Conservation (phyloP, 2,113 vertebrate species). For the Nesoenas mayeri region DNA sequence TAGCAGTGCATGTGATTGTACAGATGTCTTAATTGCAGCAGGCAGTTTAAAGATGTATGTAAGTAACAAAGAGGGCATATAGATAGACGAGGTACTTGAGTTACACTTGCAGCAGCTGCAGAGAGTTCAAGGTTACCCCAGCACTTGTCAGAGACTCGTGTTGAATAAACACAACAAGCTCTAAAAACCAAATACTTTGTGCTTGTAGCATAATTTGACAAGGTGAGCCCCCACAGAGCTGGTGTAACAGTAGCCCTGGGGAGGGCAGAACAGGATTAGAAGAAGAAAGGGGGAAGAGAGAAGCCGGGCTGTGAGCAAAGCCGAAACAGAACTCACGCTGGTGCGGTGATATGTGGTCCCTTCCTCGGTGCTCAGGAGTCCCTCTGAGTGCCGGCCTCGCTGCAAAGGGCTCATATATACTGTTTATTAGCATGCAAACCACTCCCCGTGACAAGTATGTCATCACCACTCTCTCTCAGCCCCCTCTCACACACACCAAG, state of each 20-base stretch:
- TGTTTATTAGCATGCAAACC: constrained; percentile 7
- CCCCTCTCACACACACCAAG: background rate
- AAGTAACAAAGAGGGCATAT: background rate
- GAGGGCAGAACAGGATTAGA: background rate
- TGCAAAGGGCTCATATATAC: background rate
- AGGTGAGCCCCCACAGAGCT: background rate
- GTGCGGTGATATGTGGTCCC: background rate
- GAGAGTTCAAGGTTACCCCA: background rate
- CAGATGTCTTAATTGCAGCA: background rate
- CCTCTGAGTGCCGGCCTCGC: background rate
- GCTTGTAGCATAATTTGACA: no score
- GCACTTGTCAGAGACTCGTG: background rate
- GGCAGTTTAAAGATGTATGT: background rate
- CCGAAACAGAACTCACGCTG: constrained; percentile 12
- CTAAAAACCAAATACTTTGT: background rate
- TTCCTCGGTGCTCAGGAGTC: background rate
- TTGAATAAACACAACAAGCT: background rate
- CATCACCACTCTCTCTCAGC: background rate
- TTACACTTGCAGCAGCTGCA: fast-evolving
- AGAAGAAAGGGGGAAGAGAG: background rate
- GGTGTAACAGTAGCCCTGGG: background rate
- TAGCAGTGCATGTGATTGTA: background rate
- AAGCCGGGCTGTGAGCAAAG: background rate
- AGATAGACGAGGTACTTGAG: background rate
- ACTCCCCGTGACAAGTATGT: background rate